Evolutionary conservation across 1,140 invertebrate species (phyloP), one percentile per base, ranked within the genome.

Genomic region (Drosophila santomea): DNA sequence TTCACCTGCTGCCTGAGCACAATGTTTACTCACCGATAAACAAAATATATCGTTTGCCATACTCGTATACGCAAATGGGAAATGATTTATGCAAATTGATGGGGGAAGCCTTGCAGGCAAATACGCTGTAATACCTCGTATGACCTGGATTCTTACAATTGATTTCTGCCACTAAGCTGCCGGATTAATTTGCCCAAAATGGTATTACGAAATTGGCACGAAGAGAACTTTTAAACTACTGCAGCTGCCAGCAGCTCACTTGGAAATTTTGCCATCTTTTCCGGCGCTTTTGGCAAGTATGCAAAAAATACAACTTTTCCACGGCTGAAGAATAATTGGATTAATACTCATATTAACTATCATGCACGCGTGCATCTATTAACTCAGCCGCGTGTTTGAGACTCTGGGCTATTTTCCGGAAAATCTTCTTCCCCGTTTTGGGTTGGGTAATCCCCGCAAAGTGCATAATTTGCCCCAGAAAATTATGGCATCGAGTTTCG

Each of bases 391-490:
- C 50, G 36, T 4, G 28, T n/a, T 11, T 38, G 4, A 14, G 38
- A 14, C 38, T 48, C 39, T 41, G 4, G 44, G 28, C 56, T 45
- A 60, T 15, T 38, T 54, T 32, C 25, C n/a, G 10, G 4, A 51
- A 20, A 4, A 47, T 47, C 17, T 25, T 48, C 38, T 25, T 15
- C 3, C 10, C 57, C 41, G 32, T 54, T 57, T 64, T 55, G 38
- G 45, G 61, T 54, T 56, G 54, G 59, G 72, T 71, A 71, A 62
- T 74, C 52, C 54, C 20, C 39, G 55, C 48, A 78, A 80, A 72
- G 73, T 88, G 84, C 84, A 88, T 90, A 88, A 80, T 90, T 84
- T 90, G 72, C 39, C 69, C 56, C 52, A 71, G 58, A 78, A 78
- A 89, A 84, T 83, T 83, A 68, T 63, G 59, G 66, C 55, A 74